Percentiles rank a stretch among this genome's conserved stretches.
phyloP scores from a whole-genome alignment of 1,140 invertebrate genomes.

The Prorops nasuta region DNA sequence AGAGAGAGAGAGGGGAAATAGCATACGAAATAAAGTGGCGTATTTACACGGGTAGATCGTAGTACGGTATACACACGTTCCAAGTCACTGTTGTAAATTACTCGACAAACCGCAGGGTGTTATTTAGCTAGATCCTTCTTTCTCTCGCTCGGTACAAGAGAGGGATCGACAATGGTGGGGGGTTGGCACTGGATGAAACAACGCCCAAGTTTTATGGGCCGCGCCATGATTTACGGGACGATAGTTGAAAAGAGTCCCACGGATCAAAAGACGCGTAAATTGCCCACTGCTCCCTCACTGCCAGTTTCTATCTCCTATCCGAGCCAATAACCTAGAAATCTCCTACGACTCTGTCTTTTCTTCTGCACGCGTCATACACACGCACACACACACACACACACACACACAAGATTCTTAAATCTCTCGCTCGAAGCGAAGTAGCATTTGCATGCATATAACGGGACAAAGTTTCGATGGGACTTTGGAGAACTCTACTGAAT shows the following conservation, averaged over 20 bases:
- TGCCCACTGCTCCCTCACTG: neutral
- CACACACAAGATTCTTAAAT: no score
- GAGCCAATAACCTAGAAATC: neutral
- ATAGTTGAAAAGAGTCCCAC: slow-evolving; percentile 35
- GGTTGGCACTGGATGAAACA: neutral
- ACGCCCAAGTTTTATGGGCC: slow-evolving; percentile 26
- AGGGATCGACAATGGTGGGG: slow-evolving; percentile 8
- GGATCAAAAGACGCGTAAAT: slow-evolving; percentile 32
- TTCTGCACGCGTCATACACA: no score
- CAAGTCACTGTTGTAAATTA: slow-evolving; percentile 23
- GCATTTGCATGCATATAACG: no score
- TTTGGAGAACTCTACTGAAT: no score
- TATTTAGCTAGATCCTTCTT: no score
- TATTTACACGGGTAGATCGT: slow-evolving; percentile 26
- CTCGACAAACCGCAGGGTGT: slow-evolving; percentile 28
- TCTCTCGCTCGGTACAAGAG: no score
- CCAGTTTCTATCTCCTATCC: no score
- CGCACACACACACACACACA: no score
- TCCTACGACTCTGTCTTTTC: no score
- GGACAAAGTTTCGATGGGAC: no score
- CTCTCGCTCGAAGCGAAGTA: no score
- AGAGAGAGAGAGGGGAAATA: slow-evolving; percentile 5
- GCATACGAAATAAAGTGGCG: slow-evolving; percentile 27
- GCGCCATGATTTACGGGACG: slow-evolving; percentile 31
- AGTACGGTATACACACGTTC: slow-evolving; percentile 13